Evolutionary conservation across 2,797 vertebrate genomes (phyloP), one percentile per base, ranked within the genome.

Genomic region (Hydrophis major): DNA sequence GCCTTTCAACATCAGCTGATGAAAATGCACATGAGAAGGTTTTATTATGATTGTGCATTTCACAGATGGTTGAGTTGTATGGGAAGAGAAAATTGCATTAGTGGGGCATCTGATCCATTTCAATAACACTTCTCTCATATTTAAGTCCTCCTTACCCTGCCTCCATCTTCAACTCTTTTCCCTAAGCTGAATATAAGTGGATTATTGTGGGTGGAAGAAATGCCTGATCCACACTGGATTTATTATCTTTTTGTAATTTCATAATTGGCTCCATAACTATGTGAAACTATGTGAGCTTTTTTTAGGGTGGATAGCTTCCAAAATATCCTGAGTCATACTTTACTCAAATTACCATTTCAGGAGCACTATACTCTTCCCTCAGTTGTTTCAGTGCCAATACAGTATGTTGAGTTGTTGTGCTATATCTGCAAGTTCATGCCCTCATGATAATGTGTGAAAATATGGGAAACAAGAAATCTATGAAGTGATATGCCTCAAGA

Each of bases 381-480:
- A 22, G 60, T 37, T 87, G 53, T 92, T 94, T 92, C 61, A 90
- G 90, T 32, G 18, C 83, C 83, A 86, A n/a, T 69, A 63, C 28
- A 87, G 63, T 42, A 27, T 16, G 0, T 0, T 42, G 10, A 91
- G 53, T 78, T 93, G 92, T 90, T 37, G 66, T 69, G 32, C 92
- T 56, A 13, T 50, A 20, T 59, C 74, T 88, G 0, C 89, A 89
- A 93, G 4, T n/a, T 47, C 89, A 92, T n/a, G 56, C 5, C 93
- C 91, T 92, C 89, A 20, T 27, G 61, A 89, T 78, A 95, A 4
- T 42, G 25, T 18, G 14, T 69, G 74, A 50, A 90, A 63, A 47
- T 22, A 6, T 93, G 89, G 90, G 56, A 94, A 91, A 95, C 86
- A 61, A 66, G 92, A 90, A 63, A 66, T 92, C 93, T 32, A 89